Base-by-base conservation (phyloP, 2,888 invertebrate genomes). In the Diogma glabrata region DNA sequence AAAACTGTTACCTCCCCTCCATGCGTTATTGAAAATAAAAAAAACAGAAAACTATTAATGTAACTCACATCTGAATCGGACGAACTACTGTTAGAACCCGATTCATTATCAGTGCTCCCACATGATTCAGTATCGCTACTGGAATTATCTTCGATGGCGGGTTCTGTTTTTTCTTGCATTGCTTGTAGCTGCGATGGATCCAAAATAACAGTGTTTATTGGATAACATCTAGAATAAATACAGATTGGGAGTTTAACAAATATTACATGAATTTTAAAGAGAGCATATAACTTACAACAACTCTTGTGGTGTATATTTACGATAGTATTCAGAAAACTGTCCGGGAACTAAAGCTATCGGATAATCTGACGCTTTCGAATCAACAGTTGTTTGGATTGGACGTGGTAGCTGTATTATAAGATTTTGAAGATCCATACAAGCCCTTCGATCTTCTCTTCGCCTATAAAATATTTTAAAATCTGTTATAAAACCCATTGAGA, bases 301-400 rank as follows among this genome's bases (percentile, higher is more conserved):
- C 69, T 96, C 92, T 12, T 84, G 79, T 6, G 90, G 74, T 2
- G 87, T 82, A 67, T 90, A 95, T 52, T 68, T 60, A 62, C 84
- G 81, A 70, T 86, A 95, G 64, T 79, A 78, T 68, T 94, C 90
- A 59, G 88, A 87, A 72, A 82, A 97, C 73, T 99, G 99, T n/a
- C 96, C 96, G 30, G 95, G 93, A 60, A 99, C 83, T 56, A 99
- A 74, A 43, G 96, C 84, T 54, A 95, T 82, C 17, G 97, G 97
- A 75, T 95, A 99, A 67, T 78, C 72, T 47, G 75, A 73, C 17
- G 30, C n/a, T 30, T 17, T 56, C 10, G 24, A 17, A 24, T 36
- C 16, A 12, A 55, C 61, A 59, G 28, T 40, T 28, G 30, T 40
- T 48, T 30, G 33, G 16, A 74, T 66, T 49, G 75, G 75, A 58